Evolutionary conservation across 1,140 invertebrate genomes (phyloP).

Genomic region (Drosophila pachea): DNA sequence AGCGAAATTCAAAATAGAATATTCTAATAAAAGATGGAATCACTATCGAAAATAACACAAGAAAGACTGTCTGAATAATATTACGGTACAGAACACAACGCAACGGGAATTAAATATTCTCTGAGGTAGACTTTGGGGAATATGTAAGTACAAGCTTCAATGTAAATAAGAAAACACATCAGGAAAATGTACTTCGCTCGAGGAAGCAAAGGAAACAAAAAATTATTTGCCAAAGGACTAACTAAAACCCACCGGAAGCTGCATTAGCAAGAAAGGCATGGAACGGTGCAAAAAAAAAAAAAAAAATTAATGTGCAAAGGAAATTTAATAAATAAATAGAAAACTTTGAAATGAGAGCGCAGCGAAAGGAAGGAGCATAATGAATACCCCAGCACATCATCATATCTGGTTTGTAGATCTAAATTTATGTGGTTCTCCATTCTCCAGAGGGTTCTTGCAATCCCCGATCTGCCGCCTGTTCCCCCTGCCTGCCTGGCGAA

Average conservation of each 20-base stretch:
- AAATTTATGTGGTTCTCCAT: constrained; percentile 3
- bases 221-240: neutral
- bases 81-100: no score
- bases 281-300: constrained; percentile 2
- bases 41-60: neutral
- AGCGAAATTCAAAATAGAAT: neutral
- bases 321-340: constrained; percentile 33
- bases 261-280: neutral
- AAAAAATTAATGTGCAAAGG: constrained; percentile 30
- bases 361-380: constrained; percentile 7
- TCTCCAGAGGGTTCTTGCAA: neutral
- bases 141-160: neutral
- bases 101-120: no score
- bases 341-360: neutral
- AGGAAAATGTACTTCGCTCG: no score
- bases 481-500: neutral
- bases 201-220: constrained; percentile 5
- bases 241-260: constrained; percentile 2
- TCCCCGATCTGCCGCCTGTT: neutral
- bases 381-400: constrained; percentile 12
- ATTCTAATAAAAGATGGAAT: no score
- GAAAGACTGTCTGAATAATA: no score
- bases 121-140: no score
- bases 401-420: constrained; percentile 10
- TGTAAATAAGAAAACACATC: neutral